Evolutionary conservation across 2,888 invertebrate genomes (phyloP).

Genomic region (Morpho achilles): DNA sequence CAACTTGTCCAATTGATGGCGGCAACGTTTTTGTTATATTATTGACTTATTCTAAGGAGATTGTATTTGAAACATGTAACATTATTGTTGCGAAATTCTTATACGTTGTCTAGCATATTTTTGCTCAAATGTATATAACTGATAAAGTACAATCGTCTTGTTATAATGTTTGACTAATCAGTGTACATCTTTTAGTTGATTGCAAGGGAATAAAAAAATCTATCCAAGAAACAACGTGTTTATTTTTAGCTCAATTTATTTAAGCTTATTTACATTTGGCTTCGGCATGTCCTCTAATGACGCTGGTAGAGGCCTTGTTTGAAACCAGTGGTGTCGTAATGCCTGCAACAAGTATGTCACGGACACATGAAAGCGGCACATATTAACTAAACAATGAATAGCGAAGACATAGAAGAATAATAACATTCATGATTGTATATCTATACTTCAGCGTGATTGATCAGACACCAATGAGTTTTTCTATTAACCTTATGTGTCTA

Average conservation of each 20-base stretch:
- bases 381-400: too few species aligned
- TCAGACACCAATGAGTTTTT: too few species aligned
- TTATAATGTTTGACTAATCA: slow-evolving; percentile 41
- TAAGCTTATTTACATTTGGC: slow-evolving; percentile 61
- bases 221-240: slow-evolving; percentile 32
- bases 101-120: slow-evolving; percentile 6
- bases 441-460: too few species aligned
- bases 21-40: too few species aligned
- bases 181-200: slow-evolving; percentile 35
- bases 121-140: slow-evolving; percentile 54
- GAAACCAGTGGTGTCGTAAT: slow-evolving; percentile 85
- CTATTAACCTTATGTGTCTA: too few species aligned
- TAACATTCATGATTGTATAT: too few species aligned
- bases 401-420: too few species aligned
- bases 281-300: slow-evolving; percentile 83
- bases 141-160: slow-evolving; percentile 58
- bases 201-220: slow-evolving; percentile 42
- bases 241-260: slow-evolving; percentile 36
- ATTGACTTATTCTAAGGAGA: too few species aligned
- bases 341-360: slow-evolving; percentile 77
- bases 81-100: too few species aligned
- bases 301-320: slow-evolving; percentile 82
- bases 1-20: too few species aligned
- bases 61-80: too few species aligned
- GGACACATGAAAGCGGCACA: too few species aligned